Evolutionary conservation across 2,888 invertebrate genomes (phyloP).

Genomic region (Limnephilus auricula): DNA sequence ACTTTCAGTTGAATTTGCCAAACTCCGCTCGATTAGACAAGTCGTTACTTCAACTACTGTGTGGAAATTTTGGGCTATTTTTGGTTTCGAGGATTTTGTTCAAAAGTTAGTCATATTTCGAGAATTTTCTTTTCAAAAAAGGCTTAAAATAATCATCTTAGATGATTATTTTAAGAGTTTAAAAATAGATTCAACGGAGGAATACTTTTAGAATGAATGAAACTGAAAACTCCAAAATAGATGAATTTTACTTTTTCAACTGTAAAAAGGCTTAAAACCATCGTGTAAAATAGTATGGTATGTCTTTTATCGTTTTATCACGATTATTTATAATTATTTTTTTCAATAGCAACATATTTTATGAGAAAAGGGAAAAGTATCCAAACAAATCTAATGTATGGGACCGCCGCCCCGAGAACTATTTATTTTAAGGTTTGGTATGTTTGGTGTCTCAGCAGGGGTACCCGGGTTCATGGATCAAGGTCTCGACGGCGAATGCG

Average conservation of each 20-base stretch:
- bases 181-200: background rate
- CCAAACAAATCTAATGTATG: too few species aligned
- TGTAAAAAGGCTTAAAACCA: background rate
- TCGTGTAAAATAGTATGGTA: background rate
- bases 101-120: background rate
- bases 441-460: too few species aligned
- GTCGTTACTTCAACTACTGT: background rate
- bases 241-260: background rate
- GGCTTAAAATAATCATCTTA: too few species aligned
- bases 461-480: too few species aligned
- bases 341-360: too few species aligned
- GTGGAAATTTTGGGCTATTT: background rate
- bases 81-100: background rate
- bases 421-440: too few species aligned
- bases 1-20: constrained; percentile 58
- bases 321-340: too few species aligned
- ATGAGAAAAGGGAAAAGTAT: too few species aligned
- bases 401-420: too few species aligned
- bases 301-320: too few species aligned
- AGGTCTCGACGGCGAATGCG: too few species aligned
- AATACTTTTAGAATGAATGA: background rate
- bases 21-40: constrained; percentile 15
- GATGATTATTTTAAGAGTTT: background rate
- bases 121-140: too few species aligned
- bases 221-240: background rate